These are phyloP conservation scores for Anguilla rostrata DNA, from an alignment of 2,113 vertebrate genomes.

Conservation along the genomic window DNA sequence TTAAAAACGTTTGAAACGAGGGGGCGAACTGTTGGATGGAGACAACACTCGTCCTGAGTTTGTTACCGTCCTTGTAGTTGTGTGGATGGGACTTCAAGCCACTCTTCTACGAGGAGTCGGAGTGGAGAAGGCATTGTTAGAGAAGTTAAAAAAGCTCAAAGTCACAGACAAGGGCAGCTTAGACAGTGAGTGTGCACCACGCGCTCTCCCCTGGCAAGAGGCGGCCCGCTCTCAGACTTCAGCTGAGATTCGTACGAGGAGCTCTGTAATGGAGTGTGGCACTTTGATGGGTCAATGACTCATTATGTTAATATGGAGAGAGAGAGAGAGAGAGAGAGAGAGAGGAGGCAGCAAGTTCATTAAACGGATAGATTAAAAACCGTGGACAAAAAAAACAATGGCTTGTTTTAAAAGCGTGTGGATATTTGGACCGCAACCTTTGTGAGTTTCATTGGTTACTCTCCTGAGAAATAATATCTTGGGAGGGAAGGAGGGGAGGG, in stretches of 20 bases:
- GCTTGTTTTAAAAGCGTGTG: constrained; percentile 24
- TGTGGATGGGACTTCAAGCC: constrained; percentile 30
- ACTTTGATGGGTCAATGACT: constrained; percentile 30
- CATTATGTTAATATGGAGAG: constrained; percentile 27
- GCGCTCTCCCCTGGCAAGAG: background rate
- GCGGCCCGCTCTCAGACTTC: background rate
- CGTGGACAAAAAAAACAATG: constrained; percentile 28
- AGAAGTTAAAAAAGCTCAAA: background rate
- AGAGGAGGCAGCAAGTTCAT: constrained; percentile 28
- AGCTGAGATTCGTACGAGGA: background rate
- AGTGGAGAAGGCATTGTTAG: constrained; percentile 3
- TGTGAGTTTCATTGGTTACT: constrained; percentile 16
- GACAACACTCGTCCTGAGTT: constrained; percentile 14
- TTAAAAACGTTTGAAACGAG: constrained; percentile 24
- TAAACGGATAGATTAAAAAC: constrained; percentile 30
- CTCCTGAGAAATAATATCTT: background rate
- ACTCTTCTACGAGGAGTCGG: constrained; percentile 25
- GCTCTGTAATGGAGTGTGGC: constrained; percentile 31
- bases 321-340: background rate
- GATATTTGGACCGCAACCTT: constrained; percentile 2
- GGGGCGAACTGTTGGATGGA: constrained; percentile 17
- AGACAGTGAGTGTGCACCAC: background rate
- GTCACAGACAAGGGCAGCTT: background rate
- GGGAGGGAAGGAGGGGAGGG: background rate
- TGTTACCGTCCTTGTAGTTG: constrained; percentile 25